phyloP scores from a whole-genome alignment of 2,113 vertebrate genomes.

The Acanthisitta chloris region DNA sequence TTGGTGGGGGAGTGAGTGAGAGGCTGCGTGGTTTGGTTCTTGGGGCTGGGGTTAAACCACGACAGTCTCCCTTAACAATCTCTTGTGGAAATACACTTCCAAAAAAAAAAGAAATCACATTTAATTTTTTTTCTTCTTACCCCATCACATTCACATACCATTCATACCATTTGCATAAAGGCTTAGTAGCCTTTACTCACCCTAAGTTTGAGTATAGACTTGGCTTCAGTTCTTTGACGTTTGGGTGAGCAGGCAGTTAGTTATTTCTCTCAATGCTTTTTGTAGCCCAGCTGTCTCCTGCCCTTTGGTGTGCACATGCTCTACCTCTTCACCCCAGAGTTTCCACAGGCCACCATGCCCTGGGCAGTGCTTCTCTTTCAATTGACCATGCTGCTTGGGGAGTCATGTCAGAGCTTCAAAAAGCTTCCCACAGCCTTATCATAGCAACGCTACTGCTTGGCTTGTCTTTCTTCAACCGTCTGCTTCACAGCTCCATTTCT shows the following conservation, averaged over 20 bases:
- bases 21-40: no score
- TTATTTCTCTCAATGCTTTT: background rate
- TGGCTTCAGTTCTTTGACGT: background rate
- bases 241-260: background rate
- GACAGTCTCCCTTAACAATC: background rate
- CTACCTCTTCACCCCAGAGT: background rate
- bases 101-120: background rate
- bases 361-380: background rate
- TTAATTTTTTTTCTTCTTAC: background rate
- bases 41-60: no score
- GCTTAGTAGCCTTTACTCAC: background rate
- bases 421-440: conserved; percentile 43
- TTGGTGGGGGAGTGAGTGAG: no score
- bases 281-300: background rate
- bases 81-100: background rate
- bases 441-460: background rate
- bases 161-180: background rate
- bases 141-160: background rate
- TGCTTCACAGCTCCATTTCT: conserved; percentile 16
- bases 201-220: background rate
- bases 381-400: background rate
- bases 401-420: conserved; percentile 4
- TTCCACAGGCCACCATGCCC: background rate
- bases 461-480: conserved; percentile 16
- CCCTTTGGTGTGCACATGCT: background rate